These are phyloP conservation scores for Rhingia campestris DNA, from an alignment of 2,888 invertebrate genomes.

Conservation along the genomic window DNA sequence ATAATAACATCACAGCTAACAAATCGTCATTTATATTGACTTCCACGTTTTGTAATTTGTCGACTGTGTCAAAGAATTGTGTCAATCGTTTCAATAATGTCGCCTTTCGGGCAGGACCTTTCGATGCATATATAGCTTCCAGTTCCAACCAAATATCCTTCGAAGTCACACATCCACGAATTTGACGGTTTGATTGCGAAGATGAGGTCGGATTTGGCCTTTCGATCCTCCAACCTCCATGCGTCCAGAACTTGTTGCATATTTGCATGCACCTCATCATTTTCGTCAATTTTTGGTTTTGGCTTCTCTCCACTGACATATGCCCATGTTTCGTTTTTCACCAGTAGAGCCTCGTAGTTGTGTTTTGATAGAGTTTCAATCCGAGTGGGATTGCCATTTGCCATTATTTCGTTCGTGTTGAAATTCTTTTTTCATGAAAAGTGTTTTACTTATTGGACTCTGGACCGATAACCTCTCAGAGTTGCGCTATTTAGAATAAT, in stretches of 20 bases:
- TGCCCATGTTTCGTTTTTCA: constrained; percentile 65
- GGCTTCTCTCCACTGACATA: constrained; percentile 47
- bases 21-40: constrained; percentile 77
- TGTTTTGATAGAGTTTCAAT: constrained; percentile 68
- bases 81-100: constrained; percentile 79
- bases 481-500: too few relatives aligned
- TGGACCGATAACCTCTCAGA: constrained; percentile 26
- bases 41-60: constrained; percentile 78
- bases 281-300: constrained; percentile 3
- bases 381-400: constrained; percentile 21
- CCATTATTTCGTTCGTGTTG: constrained; percentile 16
- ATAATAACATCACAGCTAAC: too few relatives aligned
- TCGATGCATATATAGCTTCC: too few relatives aligned
- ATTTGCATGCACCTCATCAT: background rate
- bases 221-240: too few relatives aligned
- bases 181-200: too few relatives aligned
- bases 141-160: too few relatives aligned
- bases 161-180: too few relatives aligned
- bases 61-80: constrained; percentile 77
- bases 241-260: background rate
- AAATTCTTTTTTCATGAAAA: background rate
- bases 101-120: too few relatives aligned
- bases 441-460: background rate
- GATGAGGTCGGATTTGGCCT: too few relatives aligned
- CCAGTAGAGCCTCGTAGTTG: constrained; percentile 65